Percentiles rank a stretch among this genome's conserved stretches.
Conservation (phyloP, 2,888 invertebrate genomes). For the Altica lythri region DNA sequence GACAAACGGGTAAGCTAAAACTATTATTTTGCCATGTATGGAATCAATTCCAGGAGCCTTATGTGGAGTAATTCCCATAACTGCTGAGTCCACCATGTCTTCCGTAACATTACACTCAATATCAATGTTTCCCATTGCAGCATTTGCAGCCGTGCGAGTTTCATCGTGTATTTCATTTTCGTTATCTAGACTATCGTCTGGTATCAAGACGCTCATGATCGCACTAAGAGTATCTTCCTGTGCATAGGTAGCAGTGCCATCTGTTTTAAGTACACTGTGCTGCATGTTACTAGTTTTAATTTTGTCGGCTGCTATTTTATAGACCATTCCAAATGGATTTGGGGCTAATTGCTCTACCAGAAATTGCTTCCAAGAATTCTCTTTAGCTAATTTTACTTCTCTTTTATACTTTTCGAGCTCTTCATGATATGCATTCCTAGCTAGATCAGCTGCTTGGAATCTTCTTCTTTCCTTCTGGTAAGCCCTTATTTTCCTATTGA, state of each 20-base stretch:
- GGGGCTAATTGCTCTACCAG: no score
- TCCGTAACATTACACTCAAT: neutral
- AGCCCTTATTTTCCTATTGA: no score
- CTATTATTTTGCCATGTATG: neutral
- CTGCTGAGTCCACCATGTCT: neutral
- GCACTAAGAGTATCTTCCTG: neutral
- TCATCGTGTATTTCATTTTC: neutral
- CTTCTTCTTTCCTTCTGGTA: no score
- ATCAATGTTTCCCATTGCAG: neutral
- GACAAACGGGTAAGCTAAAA: neutral
- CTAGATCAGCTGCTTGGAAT: no score
- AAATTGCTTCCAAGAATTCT: no score
- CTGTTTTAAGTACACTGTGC: neutral
- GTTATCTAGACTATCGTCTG: neutral
- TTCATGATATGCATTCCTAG: no score
- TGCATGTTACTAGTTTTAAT: neutral
- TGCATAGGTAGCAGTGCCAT: neutral
- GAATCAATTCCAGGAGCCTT: neutral
- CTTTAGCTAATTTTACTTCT: no score
- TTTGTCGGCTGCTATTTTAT: neutral
- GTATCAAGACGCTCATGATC: neutral
- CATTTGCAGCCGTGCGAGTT: neutral
- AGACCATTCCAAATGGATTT: neutral
- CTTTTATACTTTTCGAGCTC: no score
- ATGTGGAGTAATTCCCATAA: no score